Evolutionary conservation across 2,113 vertebrate genomes (phyloP).

Genomic region (Nothocercus julius): DNA sequence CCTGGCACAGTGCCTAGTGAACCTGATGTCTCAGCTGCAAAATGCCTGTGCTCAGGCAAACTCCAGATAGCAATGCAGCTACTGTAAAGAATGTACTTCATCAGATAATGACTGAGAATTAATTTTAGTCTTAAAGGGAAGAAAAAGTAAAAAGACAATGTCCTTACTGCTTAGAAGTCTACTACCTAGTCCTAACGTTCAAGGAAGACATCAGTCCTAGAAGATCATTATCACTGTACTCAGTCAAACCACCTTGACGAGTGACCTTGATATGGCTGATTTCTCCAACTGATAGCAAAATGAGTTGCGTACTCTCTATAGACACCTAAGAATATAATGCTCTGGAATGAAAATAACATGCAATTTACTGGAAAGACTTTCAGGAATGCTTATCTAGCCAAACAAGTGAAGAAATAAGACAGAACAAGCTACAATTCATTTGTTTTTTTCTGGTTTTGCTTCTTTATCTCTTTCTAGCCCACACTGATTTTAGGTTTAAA

Average conservation of each 20-base stretch:
- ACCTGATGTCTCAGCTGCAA: not conserved
- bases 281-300: constrained; percentile 20
- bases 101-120: constrained; percentile 15
- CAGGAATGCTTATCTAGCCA: not conserved
- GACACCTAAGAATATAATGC: not conserved
- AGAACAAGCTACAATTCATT: not conserved
- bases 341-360: not conserved
- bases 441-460: not conserved
- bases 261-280: constrained; percentile 46
- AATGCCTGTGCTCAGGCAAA: not conserved
- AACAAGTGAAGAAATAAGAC: not conserved
- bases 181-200: not conserved
- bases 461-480: not conserved
- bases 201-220: constrained; percentile 13
- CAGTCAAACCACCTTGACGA: constrained; percentile 28
- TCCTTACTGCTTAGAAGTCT: not conserved
- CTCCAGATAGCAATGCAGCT: not conserved
- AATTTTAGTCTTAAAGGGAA: not conserved
- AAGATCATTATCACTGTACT: constrained; percentile 29
- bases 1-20: not conserved
- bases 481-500: not conserved
- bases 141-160: not conserved
- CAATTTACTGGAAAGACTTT: not conserved
- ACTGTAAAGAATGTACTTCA: not conserved
- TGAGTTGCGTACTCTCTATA: not conserved